Evolutionary conservation across 1,140 invertebrate species (phyloP).

Genomic region (Melipona quadrifasciata): DNA sequence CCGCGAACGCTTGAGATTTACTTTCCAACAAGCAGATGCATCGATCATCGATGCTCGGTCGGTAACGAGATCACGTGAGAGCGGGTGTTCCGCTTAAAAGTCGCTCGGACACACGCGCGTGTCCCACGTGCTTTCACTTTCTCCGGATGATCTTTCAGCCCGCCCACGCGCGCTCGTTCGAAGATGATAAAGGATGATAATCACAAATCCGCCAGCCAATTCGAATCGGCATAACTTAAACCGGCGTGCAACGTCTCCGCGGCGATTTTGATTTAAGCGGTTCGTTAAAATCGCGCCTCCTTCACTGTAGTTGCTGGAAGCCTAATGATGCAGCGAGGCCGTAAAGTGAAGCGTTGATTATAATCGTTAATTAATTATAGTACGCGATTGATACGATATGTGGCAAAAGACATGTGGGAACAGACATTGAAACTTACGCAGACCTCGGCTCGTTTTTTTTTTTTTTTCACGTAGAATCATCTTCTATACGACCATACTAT

Average conservation of each 20-base stretch:
- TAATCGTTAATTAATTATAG: too few species aligned
- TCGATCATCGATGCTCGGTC: not conserved
- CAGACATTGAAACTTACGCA: too few species aligned
- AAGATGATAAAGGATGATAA: conserved; percentile 48
- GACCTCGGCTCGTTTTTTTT: too few species aligned
- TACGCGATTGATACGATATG: too few species aligned
- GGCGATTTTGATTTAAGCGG: conserved; percentile 51
- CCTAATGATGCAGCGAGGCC: not conserved
- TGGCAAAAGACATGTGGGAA: too few species aligned
- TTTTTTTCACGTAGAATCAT: too few species aligned
- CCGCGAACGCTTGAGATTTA: too few species aligned
- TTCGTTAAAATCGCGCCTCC: conserved; percentile 55
- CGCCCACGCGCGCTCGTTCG: conserved; percentile 29
- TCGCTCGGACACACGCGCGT: not conserved
- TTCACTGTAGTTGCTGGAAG: not conserved
- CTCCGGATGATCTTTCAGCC: conserved; percentile 25
- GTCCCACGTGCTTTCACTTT: conserved; percentile 48
- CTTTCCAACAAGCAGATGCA: not conserved
- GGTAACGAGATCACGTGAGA: not conserved
- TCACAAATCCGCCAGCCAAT: conserved; percentile 10
- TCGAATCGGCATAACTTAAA: conserved; percentile 20
- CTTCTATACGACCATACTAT: too few species aligned
- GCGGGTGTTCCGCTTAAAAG: not conserved
- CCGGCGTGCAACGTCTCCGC: conserved; percentile 9
- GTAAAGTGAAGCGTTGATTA: not conserved